A percentile compares a stretch with the other conserved stretches of the same genome.
These are phyloP conservation scores for Sitta europaea DNA, from an alignment of 2,113 vertebrate genomes.

Conservation along the genomic window DNA sequence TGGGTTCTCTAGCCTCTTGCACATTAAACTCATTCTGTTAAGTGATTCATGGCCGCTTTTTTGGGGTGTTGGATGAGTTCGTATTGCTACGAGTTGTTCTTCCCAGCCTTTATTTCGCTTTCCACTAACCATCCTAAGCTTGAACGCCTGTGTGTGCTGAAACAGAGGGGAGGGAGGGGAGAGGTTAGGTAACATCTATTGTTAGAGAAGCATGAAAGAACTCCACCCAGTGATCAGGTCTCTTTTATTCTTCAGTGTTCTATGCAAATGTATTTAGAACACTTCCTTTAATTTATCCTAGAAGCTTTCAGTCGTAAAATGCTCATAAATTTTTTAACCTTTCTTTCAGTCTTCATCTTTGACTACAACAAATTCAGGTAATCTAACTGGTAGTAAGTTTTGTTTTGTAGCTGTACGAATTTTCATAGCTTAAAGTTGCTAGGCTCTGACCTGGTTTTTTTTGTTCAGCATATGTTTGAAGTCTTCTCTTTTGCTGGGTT, in stretches of 20 bases:
- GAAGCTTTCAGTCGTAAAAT: background rate
- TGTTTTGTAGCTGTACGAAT: background rate
- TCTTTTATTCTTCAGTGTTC: background rate
- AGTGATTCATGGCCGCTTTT: background rate
- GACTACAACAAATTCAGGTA: background rate
- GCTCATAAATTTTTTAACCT: background rate
- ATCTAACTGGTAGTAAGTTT: background rate
- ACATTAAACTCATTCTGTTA: background rate
- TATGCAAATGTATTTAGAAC: background rate
- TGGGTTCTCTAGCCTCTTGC: background rate
- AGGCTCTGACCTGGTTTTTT: background rate
- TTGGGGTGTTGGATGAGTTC: background rate
- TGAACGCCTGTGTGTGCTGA: background rate
- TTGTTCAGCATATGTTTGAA: background rate
- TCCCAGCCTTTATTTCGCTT: background rate
- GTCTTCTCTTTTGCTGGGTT: background rate
- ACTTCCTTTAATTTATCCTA: background rate
- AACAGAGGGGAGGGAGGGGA: background rate
- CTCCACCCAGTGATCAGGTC: background rate
- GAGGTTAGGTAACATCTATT: background rate
- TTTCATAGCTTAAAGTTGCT: background rate
- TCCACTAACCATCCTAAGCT: fast-evolving
- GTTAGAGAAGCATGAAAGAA: background rate
- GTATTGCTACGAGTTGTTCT: background rate
- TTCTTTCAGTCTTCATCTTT: background rate